Evolutionary conservation across 2,797 vertebrate genomes (phyloP).

Genomic region (Luscinia luscinia): DNA sequence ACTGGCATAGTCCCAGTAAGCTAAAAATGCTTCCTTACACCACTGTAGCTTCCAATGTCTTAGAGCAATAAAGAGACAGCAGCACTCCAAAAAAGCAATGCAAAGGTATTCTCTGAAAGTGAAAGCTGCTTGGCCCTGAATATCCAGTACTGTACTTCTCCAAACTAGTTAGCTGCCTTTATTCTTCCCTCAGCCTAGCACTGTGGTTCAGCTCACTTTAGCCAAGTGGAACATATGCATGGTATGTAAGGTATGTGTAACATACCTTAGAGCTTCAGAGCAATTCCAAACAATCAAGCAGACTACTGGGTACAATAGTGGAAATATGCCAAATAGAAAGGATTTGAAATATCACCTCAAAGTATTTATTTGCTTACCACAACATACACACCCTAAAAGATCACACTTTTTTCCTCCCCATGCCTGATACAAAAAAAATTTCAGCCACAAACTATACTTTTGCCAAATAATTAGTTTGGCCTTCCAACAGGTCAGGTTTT

Average conservation of each 20-base stretch:
- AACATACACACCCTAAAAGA: background rate
- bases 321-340: background rate
- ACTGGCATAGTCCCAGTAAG: background rate
- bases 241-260: background rate
- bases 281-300: background rate
- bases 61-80: background rate
- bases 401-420: background rate
- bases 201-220: background rate
- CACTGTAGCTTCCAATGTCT: background rate
- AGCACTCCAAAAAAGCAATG: background rate
- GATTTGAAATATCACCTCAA: background rate
- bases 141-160: background rate
- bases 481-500: background rate
- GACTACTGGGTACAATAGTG: background rate
- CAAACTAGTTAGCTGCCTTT: background rate
- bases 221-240: background rate
- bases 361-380: background rate
- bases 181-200: background rate
- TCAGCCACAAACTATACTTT: background rate
- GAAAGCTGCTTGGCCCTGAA: background rate
- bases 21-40: constrained; percentile 14
- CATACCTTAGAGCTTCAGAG: background rate
- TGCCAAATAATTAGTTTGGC: background rate
- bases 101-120: background rate
- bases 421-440: background rate